Evolutionary conservation across 2,797 vertebrate genomes (phyloP).

Genomic region (Mormyrus hasselquistii): DNA sequence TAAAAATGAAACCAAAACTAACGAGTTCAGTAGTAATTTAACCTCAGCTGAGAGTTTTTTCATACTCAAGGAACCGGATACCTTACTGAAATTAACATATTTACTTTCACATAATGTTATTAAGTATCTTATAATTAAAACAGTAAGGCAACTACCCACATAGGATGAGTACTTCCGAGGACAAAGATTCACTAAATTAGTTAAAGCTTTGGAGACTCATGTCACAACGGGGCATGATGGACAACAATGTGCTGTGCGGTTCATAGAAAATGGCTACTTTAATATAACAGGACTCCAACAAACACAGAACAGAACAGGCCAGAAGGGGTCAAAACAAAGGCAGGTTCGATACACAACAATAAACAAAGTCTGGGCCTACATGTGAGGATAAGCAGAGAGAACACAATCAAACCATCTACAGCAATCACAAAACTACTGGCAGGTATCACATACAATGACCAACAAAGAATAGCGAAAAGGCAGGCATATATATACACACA

Average conservation of each 20-base stretch:
- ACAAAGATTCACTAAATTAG: neutral
- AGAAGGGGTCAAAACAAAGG: neutral
- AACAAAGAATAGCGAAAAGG: neutral
- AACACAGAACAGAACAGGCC: neutral
- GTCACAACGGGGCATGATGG: neutral
- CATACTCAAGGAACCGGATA: neutral
- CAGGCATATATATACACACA: neutral
- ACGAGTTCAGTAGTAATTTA: neutral
- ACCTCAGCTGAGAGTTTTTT: neutral
- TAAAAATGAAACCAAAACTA: neutral
- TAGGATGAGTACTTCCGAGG: neutral
- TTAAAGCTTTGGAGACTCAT: neutral
- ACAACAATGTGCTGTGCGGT: neutral
- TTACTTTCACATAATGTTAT: neutral
- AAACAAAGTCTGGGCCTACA: neutral
- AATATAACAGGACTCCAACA: neutral
- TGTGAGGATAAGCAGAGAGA: neutral
- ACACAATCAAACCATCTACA: neutral
- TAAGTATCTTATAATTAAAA: neutral
- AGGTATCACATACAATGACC: neutral
- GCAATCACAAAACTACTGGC: neutral
- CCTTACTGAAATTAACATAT: constrained; percentile 2
- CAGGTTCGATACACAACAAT: neutral
- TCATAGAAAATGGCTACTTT: neutral
- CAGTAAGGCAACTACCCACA: neutral